Base-by-base conservation (phyloP, 2,797 vertebrate species). In the Siniperca scherzeri region DNA sequence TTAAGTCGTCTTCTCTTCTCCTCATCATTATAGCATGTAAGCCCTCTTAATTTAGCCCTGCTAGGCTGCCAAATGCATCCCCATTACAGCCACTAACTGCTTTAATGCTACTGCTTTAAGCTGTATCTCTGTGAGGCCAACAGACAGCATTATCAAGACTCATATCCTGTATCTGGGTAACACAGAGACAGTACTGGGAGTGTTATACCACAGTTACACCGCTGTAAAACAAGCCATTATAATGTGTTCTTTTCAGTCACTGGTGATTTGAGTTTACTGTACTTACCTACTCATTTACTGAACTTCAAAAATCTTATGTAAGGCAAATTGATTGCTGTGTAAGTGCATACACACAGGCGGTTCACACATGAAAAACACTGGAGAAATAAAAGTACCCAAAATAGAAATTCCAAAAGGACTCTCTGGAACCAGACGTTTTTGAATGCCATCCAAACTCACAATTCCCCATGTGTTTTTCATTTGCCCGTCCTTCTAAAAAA, bases 381-480 rank as follows among this genome's bases (percentile, higher is more conserved):
- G 76, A 82, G 87, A 85, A 78, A 82, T 68, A 59, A 83, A 30
- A 86, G 70, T 5, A 70, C 92, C 88, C 76, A 85, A 93, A 92
- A 91, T 86, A 94, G 92, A 92, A 88, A 91, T 88, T 92, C 89
- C 89, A 80, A 82, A 87, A 83, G 73, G 86, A 91, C 90, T 92
- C 80, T 87, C 81, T 90, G n/a, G 62, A 88, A 88, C 88, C 83
- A 89, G 72, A 89, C 70, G 56, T 87, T 91, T 94, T 89, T 94
- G 92, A 93, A 90, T 73, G 40, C 68, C 78, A 85, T 91, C 91
- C 93, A 93, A 92, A 85, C 84, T 81, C 74, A 85, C 84, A 85
- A 79, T 84, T 88, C 89, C 86, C 85, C 93, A 95, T 92, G 93
- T 95, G 88, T 85, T 94, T 95, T 94, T 92, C 82, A 95, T 95